Base-by-base conservation (phyloP, 2,888 invertebrate species). In the Chrysopilus asiliformis region DNA sequence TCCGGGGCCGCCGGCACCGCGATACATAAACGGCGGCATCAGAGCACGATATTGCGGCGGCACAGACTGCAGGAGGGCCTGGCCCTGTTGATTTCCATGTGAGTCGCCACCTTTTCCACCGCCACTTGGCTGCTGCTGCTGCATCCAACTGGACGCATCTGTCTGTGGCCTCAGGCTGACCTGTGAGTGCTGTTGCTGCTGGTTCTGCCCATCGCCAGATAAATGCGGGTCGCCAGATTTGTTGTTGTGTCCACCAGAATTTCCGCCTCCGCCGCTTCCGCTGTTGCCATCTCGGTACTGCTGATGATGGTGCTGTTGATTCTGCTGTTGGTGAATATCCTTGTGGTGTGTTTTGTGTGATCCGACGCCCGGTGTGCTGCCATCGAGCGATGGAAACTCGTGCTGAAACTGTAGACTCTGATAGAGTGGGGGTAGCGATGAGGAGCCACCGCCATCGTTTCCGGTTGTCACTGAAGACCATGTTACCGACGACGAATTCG, bases 321-420 rank as follows among this genome's bases (percentile, higher is more conserved):
- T 6, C 33, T 34, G 3, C 26, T 37, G 36, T 40, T 57, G 66
- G 57, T 47, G 60, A 56, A 51, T 56, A 38, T 43, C 43, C 62
- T 50, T 53, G 56, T 49, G 36, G 31, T 43, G 47, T 36, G 34
- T 34, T 36, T 44, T 45, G 43, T 44, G 66, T 44, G 45, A 45
- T 27, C 35, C 43, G 36, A 43, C 40, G 40, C 44, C 34, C 68
- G 72, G 56, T 67, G 68, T 70, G 53, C 72, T 66, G 49, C 72
- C 72, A 59, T 72, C 72, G 52, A 74, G 62, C 58, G 85, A 86
- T 57, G 94, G 94, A 71, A 94, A 94, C 70, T 94, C 94, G 77
- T 90, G 87, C 68, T 89, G 89, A 71, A 90, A 91, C 66, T 84
- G 84, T 51, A 86, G 76, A 64, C 79, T 85, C 63, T 87, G 81